Conservation (phyloP, 2,113 vertebrate species). For the Sialia sialis region DNA sequence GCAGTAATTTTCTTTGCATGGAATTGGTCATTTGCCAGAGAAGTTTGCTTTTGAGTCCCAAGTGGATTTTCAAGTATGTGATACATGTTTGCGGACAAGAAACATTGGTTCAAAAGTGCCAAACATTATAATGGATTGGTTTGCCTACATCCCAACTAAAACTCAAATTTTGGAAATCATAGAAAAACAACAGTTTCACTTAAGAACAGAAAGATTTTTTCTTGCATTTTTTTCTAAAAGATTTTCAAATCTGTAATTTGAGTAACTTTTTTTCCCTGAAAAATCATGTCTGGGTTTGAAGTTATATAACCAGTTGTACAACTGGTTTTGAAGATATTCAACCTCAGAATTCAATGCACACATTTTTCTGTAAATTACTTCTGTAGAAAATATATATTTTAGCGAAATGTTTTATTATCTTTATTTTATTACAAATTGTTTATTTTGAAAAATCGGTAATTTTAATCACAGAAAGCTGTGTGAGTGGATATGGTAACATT, state of each 20-base stretch:
- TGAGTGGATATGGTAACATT: background rate
- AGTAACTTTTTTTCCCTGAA: background rate
- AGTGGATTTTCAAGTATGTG: background rate
- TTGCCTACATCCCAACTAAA: background rate
- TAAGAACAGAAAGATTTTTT: background rate
- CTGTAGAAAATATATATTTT: background rate
- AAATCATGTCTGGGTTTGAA: background rate
- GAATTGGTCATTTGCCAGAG: background rate
- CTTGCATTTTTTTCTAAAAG: background rate
- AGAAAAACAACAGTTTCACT: background rate
- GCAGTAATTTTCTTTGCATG: background rate
- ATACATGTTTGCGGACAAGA: background rate
- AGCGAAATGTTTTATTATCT: background rate
- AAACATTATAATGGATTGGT: background rate
- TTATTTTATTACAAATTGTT: background rate
- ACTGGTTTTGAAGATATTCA: background rate
- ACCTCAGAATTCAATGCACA: background rate
- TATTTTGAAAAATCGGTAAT: background rate
- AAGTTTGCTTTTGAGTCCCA: background rate
- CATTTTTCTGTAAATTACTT: background rate
- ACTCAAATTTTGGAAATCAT: background rate
- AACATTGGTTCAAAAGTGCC: background rate
- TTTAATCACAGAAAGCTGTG: background rate
- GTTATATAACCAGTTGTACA: background rate
- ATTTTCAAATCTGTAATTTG: background rate